phyloP scores from a whole-genome alignment of 1,140 invertebrate species.

The Micrasema longulum region DNA sequence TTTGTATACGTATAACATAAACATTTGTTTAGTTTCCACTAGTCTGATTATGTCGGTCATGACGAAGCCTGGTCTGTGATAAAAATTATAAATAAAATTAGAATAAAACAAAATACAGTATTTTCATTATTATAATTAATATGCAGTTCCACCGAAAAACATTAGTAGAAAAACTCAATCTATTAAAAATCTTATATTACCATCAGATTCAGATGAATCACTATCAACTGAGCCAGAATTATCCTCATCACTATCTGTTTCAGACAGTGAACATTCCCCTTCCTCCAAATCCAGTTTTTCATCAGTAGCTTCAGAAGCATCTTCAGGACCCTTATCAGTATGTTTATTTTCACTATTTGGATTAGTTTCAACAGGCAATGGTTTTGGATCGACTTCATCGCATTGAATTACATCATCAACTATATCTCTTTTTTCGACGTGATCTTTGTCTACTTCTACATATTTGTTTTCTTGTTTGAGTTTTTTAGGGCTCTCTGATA shows the following conservation, averaged over 20 bases:
- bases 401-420: not conserved
- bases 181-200: constrained; percentile 40
- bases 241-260: not conserved
- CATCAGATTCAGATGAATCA: constrained; percentile 50
- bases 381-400: constrained; percentile 1
- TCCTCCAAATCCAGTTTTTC: constrained; percentile 30
- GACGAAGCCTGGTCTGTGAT: no score
- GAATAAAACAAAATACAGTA: no score
- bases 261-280: constrained; percentile 35
- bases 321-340: not conserved
- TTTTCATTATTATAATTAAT: no score
- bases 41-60: no score
- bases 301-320: not conserved
- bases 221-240: constrained; percentile 52
- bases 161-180: no score
- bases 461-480: not conserved
- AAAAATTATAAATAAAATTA: no score
- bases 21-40: no score
- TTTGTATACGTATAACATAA: no score
- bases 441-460: not conserved
- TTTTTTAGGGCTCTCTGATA: not conserved
- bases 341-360: not conserved
- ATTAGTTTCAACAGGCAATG: not conserved
- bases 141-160: no score
- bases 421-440: not conserved